A percentile compares a stretch with the other conserved stretches of the same genome.
Evolutionary conservation across 1,140 invertebrate species (phyloP).

Genomic region (Argopecten irradians): DNA sequence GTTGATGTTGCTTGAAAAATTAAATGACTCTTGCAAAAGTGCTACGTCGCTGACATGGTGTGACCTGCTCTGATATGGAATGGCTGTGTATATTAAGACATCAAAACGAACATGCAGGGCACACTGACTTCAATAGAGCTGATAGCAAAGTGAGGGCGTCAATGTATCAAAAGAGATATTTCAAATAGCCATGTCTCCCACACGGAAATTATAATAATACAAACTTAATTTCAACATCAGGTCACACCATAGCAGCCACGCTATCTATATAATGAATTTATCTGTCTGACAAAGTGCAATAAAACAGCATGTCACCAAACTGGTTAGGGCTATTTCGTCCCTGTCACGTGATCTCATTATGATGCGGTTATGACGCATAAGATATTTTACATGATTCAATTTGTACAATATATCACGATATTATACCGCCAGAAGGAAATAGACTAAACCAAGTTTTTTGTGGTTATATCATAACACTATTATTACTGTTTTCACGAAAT

Average conservation of each 20-base stretch:
- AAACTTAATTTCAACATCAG: background rate
- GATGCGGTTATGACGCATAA: background rate
- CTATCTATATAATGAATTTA: background rate
- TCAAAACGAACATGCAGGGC: background rate
- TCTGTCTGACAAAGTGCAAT: background rate
- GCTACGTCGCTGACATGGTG: no score
- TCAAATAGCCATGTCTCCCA: background rate
- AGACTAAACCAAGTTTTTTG: no score
- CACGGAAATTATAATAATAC: background rate
- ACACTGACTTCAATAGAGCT: background rate
- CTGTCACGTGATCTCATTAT: background rate
- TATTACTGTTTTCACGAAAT: no score
- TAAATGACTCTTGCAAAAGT: no score
- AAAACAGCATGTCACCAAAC: background rate
- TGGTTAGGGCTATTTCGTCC: background rate
- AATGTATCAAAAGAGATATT: background rate
- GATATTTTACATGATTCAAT: background rate
- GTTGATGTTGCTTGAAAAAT: no score
- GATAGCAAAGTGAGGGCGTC: background rate
- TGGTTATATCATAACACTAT: no score
- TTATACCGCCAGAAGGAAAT: background rate
- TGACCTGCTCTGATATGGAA: no score
- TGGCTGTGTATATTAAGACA: no score
- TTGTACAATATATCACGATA: background rate
- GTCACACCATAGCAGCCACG: background rate